These are phyloP conservation scores for Enteromius anoplus DNA, from an alignment of 2,797 vertebrate genomes.

Conservation along the genomic window DNA sequence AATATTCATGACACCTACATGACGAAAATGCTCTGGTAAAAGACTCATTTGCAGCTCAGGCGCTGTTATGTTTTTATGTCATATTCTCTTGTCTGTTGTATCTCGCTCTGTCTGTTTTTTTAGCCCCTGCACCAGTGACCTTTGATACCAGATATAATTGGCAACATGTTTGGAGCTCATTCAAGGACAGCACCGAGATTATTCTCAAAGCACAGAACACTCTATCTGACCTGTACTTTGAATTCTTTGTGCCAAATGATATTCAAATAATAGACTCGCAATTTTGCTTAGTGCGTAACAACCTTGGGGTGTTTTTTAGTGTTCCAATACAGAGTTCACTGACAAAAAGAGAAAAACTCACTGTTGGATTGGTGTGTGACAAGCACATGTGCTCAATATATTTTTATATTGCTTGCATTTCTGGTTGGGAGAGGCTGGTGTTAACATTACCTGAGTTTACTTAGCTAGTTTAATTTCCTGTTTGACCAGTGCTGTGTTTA, in stretches of 20 bases:
- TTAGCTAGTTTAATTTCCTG: conserved; percentile 59
- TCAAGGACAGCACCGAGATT: conserved; percentile 28
- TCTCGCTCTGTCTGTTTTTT: neutral
- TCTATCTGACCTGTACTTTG: conserved; percentile 2
- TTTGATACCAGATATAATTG: conserved; percentile 37
- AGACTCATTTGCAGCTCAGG: conserved; percentile 2
- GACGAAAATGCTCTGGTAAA: neutral
- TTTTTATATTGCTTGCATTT: conserved; percentile 6
- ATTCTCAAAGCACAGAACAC: conserved; percentile 1
- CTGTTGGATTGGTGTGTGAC: neutral
- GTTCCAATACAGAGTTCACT: neutral
- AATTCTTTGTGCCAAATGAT: neutral
- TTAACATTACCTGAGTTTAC: conserved; percentile 50
- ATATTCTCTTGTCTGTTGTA: neutral
- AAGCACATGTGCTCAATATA: neutral
- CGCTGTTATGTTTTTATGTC: conserved; percentile 2
- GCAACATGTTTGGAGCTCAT: conserved; percentile 23
- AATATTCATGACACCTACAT: neutral
- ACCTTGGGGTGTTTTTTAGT: neutral
- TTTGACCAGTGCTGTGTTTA: conserved; percentile 43
- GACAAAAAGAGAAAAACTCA: neutral
- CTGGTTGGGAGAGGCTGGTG: conserved; percentile 1
- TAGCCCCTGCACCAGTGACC: conserved; percentile 2
- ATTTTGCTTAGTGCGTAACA: neutral
- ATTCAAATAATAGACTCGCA: neutral